Conservation (phyloP, 2,797 vertebrate genomes). For the Mormyrus proboscirostris region DNA sequence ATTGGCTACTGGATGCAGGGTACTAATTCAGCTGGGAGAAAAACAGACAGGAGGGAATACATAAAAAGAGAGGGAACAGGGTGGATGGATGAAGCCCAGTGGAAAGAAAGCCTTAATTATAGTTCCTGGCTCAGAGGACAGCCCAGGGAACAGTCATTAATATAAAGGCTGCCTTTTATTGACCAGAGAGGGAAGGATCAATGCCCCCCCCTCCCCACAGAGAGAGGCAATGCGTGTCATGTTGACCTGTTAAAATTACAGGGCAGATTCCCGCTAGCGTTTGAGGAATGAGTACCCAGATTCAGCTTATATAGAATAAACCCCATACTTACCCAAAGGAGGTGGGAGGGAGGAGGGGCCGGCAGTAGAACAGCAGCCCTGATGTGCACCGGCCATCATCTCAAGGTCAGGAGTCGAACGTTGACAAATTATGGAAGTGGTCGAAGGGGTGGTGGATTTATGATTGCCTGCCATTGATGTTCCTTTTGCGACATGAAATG, state of each 20-base stretch:
- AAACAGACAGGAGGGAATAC: background rate
- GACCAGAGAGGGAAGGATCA: background rate
- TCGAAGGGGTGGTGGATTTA: background rate
- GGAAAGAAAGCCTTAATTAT: background rate
- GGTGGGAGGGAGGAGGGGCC: background rate
- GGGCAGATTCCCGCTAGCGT: background rate
- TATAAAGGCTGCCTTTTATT: background rate
- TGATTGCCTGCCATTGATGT: background rate
- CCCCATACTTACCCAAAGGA: background rate
- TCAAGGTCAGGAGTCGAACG: background rate
- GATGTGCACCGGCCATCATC: background rate
- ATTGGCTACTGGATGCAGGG: background rate
- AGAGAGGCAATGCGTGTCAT: background rate
- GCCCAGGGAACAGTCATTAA: background rate
- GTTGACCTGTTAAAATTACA: slow-evolving; percentile 8
- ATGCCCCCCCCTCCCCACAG: background rate
- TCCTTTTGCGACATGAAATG: background rate
- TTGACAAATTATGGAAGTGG: background rate
- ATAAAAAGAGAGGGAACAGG: background rate
- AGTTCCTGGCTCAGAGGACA: background rate
- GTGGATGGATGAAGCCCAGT: background rate
- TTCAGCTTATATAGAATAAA: background rate
- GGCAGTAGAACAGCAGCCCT: background rate
- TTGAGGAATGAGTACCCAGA: background rate
- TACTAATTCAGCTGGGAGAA: background rate